Base-by-base conservation (phyloP, 1,140 invertebrate species). In the Brachionus angularis region DNA sequence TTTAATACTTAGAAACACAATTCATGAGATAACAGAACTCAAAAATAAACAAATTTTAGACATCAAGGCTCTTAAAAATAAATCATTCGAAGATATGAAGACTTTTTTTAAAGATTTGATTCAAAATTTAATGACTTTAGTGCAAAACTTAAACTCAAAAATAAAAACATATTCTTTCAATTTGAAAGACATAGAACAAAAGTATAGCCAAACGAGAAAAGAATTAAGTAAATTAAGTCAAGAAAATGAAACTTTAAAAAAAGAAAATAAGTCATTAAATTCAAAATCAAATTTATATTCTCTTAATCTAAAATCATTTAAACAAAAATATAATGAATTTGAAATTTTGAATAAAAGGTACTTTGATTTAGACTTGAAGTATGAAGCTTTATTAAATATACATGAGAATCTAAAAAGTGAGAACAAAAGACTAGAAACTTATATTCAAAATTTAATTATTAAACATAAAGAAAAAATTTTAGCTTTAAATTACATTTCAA, bases 211-310 rank as follows among this genome's bases (percentile, higher is more conserved):
- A 36, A 14, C 21, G 3, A 21, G 39, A 58, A 23, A 12, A 39
- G 53, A 58, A 34, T 39, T 12, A 23, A n/a, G 39, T 39, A 58
- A 27, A 23, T 39, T 58, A 25, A 58, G 23, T 21, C 3, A 18
- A 14, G 33, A 58, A 39, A 39, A 36, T 39, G 53, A 58, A 21
- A 39, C 12, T 25, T 36, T 39, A 3, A 58, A 39, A 12, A 58
- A 58, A 58, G 53, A 58, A 58, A 58, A 58, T 42, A 12, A 58
- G 36, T 58, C 53, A 18, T 23, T 58, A 16, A 58, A 39, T 39
- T 21, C 39, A 39, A 58, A 39, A 36, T 58, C 53, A 25, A 36
- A 25, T 58, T 39, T 58, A 10, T 39, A 12, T 27, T 21, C n/a
- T n/a, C n/a, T n/a, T n/a, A n/a, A n/a, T n/a, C 21, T 23, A 58